Evolutionary conservation across 2,113 vertebrate species (phyloP).

Genomic region (Gavia stellata): DNA sequence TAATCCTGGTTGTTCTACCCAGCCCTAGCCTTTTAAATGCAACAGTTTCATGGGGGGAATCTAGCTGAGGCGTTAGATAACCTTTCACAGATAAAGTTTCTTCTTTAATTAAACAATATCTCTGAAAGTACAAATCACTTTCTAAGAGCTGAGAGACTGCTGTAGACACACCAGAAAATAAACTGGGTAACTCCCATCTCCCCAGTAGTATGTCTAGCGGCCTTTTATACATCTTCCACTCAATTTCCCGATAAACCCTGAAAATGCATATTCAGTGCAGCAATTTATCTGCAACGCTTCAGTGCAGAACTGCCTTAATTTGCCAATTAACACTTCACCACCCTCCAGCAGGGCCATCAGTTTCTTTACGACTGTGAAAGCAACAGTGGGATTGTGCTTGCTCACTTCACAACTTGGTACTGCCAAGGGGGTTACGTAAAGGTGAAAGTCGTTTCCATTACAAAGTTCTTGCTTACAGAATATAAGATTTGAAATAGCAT

Average conservation of each 20-base stretch:
- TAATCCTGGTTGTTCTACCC: background rate
- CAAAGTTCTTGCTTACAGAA: background rate
- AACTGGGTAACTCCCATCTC: background rate
- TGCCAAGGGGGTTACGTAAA: background rate
- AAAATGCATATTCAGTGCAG: constrained; percentile 16
- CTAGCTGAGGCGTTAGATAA: background rate
- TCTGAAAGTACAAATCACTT: background rate
- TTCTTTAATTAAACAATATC: constrained; percentile 39
- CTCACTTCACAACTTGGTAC: background rate
- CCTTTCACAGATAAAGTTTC: background rate
- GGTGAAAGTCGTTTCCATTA: background rate
- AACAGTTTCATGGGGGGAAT: background rate
- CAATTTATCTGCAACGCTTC: background rate
- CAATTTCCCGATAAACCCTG: background rate
- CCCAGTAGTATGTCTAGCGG: background rate
- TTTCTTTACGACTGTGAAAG: background rate
- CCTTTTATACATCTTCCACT: constrained; percentile 6
- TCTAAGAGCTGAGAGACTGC: background rate
- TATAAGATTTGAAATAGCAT: background rate
- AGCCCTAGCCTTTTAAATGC: background rate
- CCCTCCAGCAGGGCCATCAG: background rate
- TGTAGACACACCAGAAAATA: background rate
- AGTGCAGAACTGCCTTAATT: background rate
- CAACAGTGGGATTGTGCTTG: background rate
- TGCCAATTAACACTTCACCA: constrained; percentile 30